Base-by-base conservation (phyloP, 2,113 vertebrate species). In the Arvicanthis niloticus region DNA sequence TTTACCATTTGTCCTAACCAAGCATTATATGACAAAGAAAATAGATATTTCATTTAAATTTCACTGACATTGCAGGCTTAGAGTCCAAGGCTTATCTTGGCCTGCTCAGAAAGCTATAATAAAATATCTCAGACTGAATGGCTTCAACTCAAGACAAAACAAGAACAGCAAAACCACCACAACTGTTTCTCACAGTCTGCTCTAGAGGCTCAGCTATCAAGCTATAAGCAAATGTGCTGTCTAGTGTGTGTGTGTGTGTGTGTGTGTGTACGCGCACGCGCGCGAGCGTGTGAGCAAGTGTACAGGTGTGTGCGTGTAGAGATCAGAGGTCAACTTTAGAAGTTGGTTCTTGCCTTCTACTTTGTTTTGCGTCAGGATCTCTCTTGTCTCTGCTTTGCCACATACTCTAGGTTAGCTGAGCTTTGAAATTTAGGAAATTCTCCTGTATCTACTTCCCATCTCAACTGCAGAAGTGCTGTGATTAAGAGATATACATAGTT, bases 31-130 rank as follows among this genome's bases (percentile, higher is more conserved):
- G 13, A 77, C 81, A 81, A 80, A 95, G 21, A 91, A 93, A 94
- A 85, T 8, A 40, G 53, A 13, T 45, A 89, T 42, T 96, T 95
- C 70, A 81, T 19, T 70, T 73, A 85, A 24, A 31, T 89, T 60
- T 95, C 60, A 94, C 37, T 89, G 45, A 51, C 77, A 34, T 92
- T 95, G 26, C 45, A 85, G 84, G 42, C 56, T 94, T 62, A 93
- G 34, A 88, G 42, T 96, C 42, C 88, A 75, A 89, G n/a, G 22
- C 62, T 72, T 45, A 60, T 70, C 51, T 29, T 22, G 85, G 42
- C 5, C 53, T 91, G n/a, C 42, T 73, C 5, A 7, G 73, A 31
- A 10, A 53, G 11, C n/a, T 67, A 4, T 72, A 82, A 84, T 42
- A 93, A 86, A 87, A 80, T 16, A 86, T 22, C 80, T n/a, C 11